These are phyloP conservation scores for Drosophila eohydei DNA, from an alignment of 2,888 invertebrate species.

Conservation along the genomic window DNA sequence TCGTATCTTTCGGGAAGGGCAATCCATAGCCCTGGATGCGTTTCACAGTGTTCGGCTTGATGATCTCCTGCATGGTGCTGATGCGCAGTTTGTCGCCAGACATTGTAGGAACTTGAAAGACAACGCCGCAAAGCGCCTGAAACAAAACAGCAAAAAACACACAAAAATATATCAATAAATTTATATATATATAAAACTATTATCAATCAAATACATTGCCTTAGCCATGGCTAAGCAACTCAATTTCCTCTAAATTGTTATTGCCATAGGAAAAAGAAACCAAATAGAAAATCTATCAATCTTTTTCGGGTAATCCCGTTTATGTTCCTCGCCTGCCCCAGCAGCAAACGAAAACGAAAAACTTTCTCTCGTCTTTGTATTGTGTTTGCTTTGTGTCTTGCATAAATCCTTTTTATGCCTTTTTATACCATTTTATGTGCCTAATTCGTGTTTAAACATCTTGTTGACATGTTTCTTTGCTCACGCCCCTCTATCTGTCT, in stretches of 20 bases:
- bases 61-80: slow-evolving; percentile 92
- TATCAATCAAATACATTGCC: slow-evolving; percentile 69
- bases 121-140: slow-evolving; percentile 96
- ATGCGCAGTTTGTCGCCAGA: slow-evolving; percentile 93
- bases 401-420: slow-evolving; percentile 76
- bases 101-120: slow-evolving; percentile 96
- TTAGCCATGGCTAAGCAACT: slow-evolving; percentile 51
- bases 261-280: slow-evolving; percentile 27
- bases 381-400: slow-evolving; percentile 65
- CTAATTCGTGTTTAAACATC: slow-evolving; percentile 80
- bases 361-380: slow-evolving; percentile 29
- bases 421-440: slow-evolving; percentile 66
- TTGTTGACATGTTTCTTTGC: slow-evolving; percentile 67
- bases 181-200: slow-evolving; percentile 60
- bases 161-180: slow-evolving; percentile 57
- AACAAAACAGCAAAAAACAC: slow-evolving; percentile 57
- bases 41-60: slow-evolving; percentile 95
- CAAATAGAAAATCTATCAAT: slow-evolving; percentile 72
- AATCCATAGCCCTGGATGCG: slow-evolving; percentile 96
- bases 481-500: background rate
- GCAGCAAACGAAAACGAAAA: slow-evolving; percentile 5
- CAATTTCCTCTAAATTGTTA: slow-evolving; percentile 63
- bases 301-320: slow-evolving; percentile 74
- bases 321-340: slow-evolving; percentile 48
- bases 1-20: slow-evolving; percentile 96